A percentile compares a stretch with the other conserved stretches of the same genome.
Conservation (phyloP, 1,140 invertebrate genomes). For the Whitmania pigra region DNA sequence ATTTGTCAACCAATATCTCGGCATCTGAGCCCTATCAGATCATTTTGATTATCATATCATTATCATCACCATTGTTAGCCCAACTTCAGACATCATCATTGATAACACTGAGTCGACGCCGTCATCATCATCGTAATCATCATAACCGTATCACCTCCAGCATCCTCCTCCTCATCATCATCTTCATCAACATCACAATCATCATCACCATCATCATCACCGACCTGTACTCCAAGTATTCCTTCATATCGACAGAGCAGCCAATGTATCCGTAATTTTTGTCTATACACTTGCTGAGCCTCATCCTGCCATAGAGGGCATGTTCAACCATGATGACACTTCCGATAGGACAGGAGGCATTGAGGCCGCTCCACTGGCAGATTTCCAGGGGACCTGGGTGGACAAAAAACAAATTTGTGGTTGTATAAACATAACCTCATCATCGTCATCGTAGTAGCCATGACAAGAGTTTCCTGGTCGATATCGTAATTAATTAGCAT, state of each 20-base stretch:
- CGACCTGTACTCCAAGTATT: slow-evolving; percentile 9
- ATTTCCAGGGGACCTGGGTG: slow-evolving; percentile 8
- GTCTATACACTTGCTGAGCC: slow-evolving; percentile 8
- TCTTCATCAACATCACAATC: no score
- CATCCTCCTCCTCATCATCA: no score
- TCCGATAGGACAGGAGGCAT: slow-evolving; percentile 5
- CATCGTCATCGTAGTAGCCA: no score
- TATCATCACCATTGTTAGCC: neutral
- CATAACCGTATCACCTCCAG: no score
- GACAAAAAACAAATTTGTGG: neutral
- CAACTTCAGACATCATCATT: neutral
- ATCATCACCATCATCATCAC: no score
- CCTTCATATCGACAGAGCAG: slow-evolving; percentile 7
- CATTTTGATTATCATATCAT: neutral
- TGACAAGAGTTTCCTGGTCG: no score
- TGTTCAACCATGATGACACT: slow-evolving; percentile 14
- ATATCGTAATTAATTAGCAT: no score
- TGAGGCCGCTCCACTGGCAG: slow-evolving; percentile 15
- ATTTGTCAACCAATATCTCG: neutral
- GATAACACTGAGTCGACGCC: neutral
- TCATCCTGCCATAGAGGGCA: slow-evolving; percentile 16
- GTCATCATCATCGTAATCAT: neutral
- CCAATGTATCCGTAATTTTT: slow-evolving; percentile 4
- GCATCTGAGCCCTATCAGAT: neutral
- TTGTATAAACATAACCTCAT: no score